These are phyloP conservation scores for Scrobipalpa atriplicella DNA, from an alignment of 2,888 invertebrate genomes.

Conservation along the genomic window DNA sequence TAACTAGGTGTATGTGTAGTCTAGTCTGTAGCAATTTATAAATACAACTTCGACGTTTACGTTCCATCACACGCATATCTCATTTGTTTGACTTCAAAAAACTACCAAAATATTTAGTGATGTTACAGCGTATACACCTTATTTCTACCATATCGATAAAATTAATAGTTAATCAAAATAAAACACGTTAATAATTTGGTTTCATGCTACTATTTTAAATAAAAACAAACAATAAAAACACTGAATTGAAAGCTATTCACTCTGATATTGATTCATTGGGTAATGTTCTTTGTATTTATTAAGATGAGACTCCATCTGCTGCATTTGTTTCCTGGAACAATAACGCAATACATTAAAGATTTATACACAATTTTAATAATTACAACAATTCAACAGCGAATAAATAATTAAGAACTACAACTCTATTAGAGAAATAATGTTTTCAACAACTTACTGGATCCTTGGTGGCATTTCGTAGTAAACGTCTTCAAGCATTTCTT, in stretches of 20 bases:
- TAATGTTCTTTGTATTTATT: constrained; percentile 92
- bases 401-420: constrained; percentile 81
- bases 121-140: not conserved
- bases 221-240: not conserved
- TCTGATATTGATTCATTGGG: constrained; percentile 85
- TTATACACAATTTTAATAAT: not conserved
- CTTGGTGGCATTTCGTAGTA: constrained; percentile 92
- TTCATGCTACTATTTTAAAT: too few species aligned
- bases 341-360: not conserved
- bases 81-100: too few species aligned
- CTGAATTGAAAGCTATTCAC: constrained; percentile 38
- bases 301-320: constrained; percentile 92
- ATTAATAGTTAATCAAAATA: not conserved
- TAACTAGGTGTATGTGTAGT: too few species aligned
- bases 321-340: constrained; percentile 90
- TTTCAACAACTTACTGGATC: constrained; percentile 81
- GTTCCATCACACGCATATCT: too few species aligned
- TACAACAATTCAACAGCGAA: not conserved
- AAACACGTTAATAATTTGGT: too few species aligned
- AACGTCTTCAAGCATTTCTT: constrained; percentile 95
- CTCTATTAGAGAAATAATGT: constrained; percentile 80
- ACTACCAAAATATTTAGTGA: too few species aligned
- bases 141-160: constrained; percentile 5
- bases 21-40: too few species aligned
- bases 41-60: not conserved